A percentile compares a stretch with the other conserved stretches of the same genome.
phyloP scores from a whole-genome alignment of 1,140 invertebrate genomes.

The Watersipora subatra region DNA sequence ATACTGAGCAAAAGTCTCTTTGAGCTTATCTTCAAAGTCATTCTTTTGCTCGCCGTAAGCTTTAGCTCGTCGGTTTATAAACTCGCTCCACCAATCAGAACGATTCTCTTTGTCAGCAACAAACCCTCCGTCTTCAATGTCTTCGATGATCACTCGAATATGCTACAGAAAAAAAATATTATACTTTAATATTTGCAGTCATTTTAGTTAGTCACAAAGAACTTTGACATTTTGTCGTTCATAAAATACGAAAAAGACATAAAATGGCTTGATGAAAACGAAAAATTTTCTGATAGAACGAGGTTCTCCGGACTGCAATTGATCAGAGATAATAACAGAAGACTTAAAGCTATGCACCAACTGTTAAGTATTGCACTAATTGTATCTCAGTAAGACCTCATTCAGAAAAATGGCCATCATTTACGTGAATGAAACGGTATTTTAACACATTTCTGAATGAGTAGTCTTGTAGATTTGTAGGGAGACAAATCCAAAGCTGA shows the following conservation, averaged over 20 bases:
- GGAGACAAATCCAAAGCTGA: no score
- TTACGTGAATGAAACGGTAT: no score
- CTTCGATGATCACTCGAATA: constrained; percentile 12
- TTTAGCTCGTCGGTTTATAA: constrained; percentile 2
- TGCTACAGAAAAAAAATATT: constrained; percentile 2
- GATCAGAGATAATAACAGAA: no score
- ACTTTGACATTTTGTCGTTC: not conserved
- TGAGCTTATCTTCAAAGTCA: not conserved
- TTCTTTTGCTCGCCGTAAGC: not conserved
- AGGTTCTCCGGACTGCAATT: no score
- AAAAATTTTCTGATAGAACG: no score
- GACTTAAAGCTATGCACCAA: no score
- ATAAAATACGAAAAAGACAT: not conserved
- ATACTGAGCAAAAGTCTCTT: not conserved
- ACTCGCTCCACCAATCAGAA: not conserved
- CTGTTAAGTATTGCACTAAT: no score
- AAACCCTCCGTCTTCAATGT: constrained; percentile 15
- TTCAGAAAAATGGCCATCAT: no score
- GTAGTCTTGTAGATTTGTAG: no score
- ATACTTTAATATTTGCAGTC: not conserved
- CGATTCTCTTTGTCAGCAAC: constrained; percentile 9
- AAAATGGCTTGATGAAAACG: no score
- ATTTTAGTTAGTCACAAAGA: not conserved
- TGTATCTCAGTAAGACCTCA: no score
- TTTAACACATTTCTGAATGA: no score